Conservation (phyloP, 2,888 invertebrate species). For the Blera fallax region DNA sequence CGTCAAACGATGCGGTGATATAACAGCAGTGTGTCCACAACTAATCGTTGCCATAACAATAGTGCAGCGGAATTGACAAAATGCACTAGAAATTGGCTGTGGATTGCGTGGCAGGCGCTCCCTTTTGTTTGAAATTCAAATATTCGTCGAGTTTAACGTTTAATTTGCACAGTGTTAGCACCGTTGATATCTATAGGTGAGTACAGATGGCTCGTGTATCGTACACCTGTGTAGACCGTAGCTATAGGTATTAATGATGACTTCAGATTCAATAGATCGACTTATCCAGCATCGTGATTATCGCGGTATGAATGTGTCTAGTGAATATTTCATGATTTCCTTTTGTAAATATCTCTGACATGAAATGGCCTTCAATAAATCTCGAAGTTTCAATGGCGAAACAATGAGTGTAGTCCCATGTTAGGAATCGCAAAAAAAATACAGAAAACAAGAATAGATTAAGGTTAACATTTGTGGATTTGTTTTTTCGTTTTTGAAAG, state of each 20-base stretch:
- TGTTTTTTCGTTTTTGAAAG: not conserved
- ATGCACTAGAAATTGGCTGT: not conserved
- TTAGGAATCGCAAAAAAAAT: not conserved
- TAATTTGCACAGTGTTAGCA: not conserved
- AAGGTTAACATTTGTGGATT: not conserved
- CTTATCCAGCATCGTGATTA: not conserved
- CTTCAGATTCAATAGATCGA: not conserved
- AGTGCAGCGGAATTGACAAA: no score
- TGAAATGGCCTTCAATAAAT: not conserved
- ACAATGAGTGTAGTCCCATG: not conserved
- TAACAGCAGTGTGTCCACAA: not conserved
- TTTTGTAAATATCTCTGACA: not conserved
- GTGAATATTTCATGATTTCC: constrained; percentile 26
- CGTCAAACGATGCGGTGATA: not conserved
- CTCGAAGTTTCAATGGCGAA: not conserved
- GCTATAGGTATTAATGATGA: not conserved
- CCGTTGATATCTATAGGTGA: not conserved
- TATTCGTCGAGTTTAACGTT: not conserved
- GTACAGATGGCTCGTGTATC: not conserved
- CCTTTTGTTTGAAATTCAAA: not conserved
- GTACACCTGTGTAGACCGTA: not conserved
- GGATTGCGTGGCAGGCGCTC: constrained; percentile 6
- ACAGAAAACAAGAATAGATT: not conserved
- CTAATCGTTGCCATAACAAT: not conserved
- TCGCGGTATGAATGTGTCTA: not conserved